Conservation (phyloP, 2,888 invertebrate species). For the Norana najaformis region DNA sequence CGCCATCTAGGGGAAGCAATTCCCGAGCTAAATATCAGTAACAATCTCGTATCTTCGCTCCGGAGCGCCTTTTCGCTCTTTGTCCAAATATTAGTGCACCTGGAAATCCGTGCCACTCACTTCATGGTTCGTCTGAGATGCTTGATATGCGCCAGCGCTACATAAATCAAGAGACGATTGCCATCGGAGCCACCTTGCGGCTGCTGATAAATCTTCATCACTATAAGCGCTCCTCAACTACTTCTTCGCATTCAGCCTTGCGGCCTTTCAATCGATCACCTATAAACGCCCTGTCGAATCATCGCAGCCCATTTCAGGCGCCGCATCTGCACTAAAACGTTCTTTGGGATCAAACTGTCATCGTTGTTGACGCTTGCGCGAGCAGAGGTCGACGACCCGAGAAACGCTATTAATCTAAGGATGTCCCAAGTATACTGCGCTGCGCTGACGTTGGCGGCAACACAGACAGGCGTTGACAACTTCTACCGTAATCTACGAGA, state of each 20-base stretch:
- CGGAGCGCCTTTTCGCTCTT: too few species aligned
- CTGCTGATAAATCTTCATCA: neutral
- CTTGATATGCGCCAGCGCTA: neutral
- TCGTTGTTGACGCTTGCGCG: neutral
- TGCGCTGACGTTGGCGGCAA: neutral
- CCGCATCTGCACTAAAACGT: neutral
- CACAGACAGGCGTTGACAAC: constrained; percentile 1
- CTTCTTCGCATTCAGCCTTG: neutral
- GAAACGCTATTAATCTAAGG: neutral
- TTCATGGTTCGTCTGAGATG: neutral
- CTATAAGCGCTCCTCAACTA: neutral
- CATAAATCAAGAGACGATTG: neutral
- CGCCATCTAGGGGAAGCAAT: too few species aligned
- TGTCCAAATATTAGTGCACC: too few species aligned
- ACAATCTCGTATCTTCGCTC: too few species aligned
- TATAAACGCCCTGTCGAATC: neutral
- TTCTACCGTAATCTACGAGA: neutral
- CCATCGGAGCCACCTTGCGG: neutral
- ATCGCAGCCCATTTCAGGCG: neutral
- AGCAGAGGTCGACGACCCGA: neutral
- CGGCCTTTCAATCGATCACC: neutral
- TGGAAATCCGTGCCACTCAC: neutral
- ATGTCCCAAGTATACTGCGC: neutral
- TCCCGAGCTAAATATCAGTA: neutral
- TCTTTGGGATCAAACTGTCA: constrained; percentile 9